phyloP scores from a whole-genome alignment of 2,888 invertebrate genomes.

The Strigamia crassipes region DNA sequence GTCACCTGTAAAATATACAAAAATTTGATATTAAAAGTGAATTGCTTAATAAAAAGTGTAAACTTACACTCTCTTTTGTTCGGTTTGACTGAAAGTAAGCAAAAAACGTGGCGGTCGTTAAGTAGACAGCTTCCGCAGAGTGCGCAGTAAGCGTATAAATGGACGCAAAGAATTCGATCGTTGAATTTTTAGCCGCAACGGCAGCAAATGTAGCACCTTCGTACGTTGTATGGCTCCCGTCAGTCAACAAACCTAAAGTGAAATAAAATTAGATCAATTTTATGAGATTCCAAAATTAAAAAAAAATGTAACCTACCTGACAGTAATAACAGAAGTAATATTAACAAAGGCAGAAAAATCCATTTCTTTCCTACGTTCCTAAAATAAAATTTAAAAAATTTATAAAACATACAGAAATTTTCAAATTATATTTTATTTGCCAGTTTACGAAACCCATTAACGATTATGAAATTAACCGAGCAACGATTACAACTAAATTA shows the following conservation, averaged over 20 bases:
- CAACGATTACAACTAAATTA: too few relatives aligned
- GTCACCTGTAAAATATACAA: background rate
- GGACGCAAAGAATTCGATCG: background rate
- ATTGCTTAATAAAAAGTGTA: background rate
- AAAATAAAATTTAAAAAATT: background rate
- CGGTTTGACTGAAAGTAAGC: background rate
- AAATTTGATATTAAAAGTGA: background rate
- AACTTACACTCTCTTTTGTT: background rate
- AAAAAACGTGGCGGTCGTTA: background rate
- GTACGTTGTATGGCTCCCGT: background rate
- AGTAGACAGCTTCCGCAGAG: background rate
- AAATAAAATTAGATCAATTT: background rate
- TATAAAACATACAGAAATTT: background rate
- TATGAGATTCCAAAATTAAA: too few relatives aligned
- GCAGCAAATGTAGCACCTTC: background rate
- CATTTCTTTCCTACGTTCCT: background rate
- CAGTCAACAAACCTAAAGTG: background rate
- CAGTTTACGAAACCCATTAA: background rate
- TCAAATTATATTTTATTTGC: background rate
- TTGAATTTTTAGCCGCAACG: background rate
- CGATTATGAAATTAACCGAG: too few relatives aligned
- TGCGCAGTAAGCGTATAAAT: background rate
- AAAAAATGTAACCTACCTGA: background rate
- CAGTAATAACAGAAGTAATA: background rate
- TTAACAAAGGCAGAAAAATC: background rate